phyloP scores from a whole-genome alignment of 2,888 invertebrate species.

The Acanthoscelides obtectus region DNA sequence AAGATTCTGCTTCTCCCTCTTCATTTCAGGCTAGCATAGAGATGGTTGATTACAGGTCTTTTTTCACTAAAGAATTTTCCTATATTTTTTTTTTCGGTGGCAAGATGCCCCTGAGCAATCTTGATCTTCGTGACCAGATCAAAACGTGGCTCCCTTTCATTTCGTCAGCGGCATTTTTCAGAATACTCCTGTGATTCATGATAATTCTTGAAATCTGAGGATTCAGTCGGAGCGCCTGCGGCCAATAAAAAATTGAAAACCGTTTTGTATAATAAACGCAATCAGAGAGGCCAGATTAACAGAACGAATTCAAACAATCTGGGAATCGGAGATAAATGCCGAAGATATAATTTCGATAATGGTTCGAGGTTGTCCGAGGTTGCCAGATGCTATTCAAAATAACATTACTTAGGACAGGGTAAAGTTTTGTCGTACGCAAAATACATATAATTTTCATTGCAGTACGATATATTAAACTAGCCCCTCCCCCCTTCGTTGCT shows the following conservation, averaged over 20 bases:
- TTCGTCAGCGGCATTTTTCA: background rate
- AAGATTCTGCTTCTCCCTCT: too few species aligned
- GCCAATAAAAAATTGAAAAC: background rate
- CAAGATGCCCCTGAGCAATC: background rate
- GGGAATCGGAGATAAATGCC: background rate
- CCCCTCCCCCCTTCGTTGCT: too few species aligned
- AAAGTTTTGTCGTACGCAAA: too few species aligned
- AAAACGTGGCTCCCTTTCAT: background rate
- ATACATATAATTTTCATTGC: too few species aligned
- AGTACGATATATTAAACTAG: too few species aligned
- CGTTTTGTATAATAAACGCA: background rate
- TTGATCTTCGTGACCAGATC: background rate
- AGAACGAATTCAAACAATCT: background rate
- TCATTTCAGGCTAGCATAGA: too few species aligned
- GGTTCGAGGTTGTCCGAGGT: background rate
- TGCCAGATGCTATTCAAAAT: too few species aligned
- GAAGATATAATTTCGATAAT: background rate
- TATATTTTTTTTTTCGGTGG: background rate
- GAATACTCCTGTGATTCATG: background rate
- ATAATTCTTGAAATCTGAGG: background rate
- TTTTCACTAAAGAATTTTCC: background rate
- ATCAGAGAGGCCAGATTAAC: background rate
- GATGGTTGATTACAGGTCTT: too few species aligned
- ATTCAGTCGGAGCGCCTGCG: background rate
- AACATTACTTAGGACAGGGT: too few species aligned